phyloP scores from a whole-genome alignment of 2,113 vertebrate genomes.

The Garra rufa region DNA sequence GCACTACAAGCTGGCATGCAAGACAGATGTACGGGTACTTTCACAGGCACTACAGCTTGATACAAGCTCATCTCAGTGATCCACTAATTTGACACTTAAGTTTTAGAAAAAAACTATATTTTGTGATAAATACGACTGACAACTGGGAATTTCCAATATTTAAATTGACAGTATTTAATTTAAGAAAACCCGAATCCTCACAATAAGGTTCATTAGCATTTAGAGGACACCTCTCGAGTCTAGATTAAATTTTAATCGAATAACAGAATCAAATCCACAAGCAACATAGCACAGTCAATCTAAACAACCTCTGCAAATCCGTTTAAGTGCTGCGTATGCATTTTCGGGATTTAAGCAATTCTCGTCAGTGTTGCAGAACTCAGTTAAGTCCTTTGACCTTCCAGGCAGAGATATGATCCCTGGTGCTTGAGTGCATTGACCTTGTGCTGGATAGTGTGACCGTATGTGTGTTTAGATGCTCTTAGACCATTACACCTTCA shows the following conservation, averaged over 20 bases:
- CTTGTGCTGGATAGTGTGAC: conserved; percentile 7
- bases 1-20: not conserved
- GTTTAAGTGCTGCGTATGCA: not conserved
- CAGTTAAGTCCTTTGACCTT: conserved; percentile 22
- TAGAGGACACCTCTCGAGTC: not conserved
- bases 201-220: not conserved
- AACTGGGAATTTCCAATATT: too few species aligned
- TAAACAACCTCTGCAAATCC: conserved; percentile 9
- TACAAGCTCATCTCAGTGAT: too few species aligned
- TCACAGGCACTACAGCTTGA: not conserved
- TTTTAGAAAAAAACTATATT: too few species aligned
- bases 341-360: conserved; percentile 14
- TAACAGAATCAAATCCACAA: not conserved
- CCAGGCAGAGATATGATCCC: not conserved
- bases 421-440: conserved; percentile 1
- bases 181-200: not conserved
- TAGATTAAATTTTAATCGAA: not conserved
- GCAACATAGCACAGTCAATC: not conserved
- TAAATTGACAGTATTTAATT: not conserved
- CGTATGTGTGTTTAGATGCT: conserved; percentile 1
- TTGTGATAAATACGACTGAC: too few species aligned
- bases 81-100: too few species aligned
- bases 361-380: conserved; percentile 12
- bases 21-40: not conserved
- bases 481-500: not conserved